These are phyloP conservation scores for Sinocyclocheilus maitianheensis DNA, from an alignment of 2,113 vertebrate genomes.

Conservation along the genomic window DNA sequence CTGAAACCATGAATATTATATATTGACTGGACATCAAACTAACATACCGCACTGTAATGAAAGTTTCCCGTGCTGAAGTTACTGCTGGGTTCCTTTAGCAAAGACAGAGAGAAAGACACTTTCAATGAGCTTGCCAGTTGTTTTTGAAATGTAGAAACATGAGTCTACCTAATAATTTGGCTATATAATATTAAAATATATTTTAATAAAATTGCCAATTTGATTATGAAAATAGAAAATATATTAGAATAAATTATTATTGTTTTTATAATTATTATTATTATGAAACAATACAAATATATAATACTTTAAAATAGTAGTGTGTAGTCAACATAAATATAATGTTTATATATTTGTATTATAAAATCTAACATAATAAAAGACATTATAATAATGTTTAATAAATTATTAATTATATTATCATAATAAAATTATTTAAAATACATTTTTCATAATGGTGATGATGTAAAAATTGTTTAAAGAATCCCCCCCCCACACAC, in stretches of 20 bases:
- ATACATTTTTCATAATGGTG: too few relatives aligned
- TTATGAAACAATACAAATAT: background rate
- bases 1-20: background rate
- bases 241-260: background rate
- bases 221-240: too few relatives aligned
- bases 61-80: slow-evolving; percentile 83
- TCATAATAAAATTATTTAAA: too few relatives aligned
- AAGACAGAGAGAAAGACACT: slow-evolving; percentile 50
- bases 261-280: background rate
- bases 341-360: too few relatives aligned
- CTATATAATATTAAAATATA: background rate
- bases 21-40: background rate
- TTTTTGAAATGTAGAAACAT: background rate
- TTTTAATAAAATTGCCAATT: background rate
- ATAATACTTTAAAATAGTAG: background rate
- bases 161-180: background rate
- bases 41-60: slow-evolving; percentile 82
- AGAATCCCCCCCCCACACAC: background rate
- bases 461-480: background rate
- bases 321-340: background rate
- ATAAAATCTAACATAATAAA: too few relatives aligned
- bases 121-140: background rate
- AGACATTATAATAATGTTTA: too few relatives aligned
- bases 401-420: too few relatives aligned
- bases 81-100: slow-evolving; percentile 78